Evolutionary conservation across 2,888 invertebrate genomes (phyloP), one percentile per base, ranked within the genome.

Genomic region (Eurytoma adleriae): DNA sequence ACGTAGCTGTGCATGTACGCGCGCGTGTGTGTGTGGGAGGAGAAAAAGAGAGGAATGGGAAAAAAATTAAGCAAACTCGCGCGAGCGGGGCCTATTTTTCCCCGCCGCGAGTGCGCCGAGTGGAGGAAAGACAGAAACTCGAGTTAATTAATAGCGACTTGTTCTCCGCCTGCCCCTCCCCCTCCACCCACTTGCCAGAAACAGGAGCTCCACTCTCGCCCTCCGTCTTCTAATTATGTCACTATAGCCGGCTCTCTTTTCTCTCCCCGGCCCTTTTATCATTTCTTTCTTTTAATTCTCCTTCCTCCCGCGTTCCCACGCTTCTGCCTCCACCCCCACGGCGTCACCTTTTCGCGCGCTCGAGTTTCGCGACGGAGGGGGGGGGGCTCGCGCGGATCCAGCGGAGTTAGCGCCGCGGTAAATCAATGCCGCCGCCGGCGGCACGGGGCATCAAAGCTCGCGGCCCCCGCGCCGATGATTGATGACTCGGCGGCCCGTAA

Each of bases 61-160:
- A 7, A 40, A 40, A 40, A 40, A 40, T 40, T 40, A 40, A 40
- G 40, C 40, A 40, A 40, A 40, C 40, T 40, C 40, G 40, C 40
- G 30, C 2, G 30, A 30, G n/a, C n/a, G 40, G 40, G 7, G 40
- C 54, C 14, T 54, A 54, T 54, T 16, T 13, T 54, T 16, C 54
- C 13, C 54, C 13, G 54, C 14, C 14, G 54, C 4, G 59, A 13
- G 1, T 2, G 12, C 12, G 13, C 61, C 61, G 61, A 69, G 62
- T 57, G 48, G 64, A 18, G 54, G 18, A 61, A 18, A 52, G 52
- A 64, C 24, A 48, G 66, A 80, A 73, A 73, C 76, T 83, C 76
- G 73, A 75, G 80, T 74, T 80, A 80, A 80, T 80, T 83, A 77
- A 78, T 70, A 81, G 82, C 79, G 81, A 77, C 82, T 62, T 62